Percentiles rank a stretch among this genome's conserved stretches.
Evolutionary conservation across 2,113 vertebrate genomes (phyloP).

Genomic region (Manacus vitellinus): DNA sequence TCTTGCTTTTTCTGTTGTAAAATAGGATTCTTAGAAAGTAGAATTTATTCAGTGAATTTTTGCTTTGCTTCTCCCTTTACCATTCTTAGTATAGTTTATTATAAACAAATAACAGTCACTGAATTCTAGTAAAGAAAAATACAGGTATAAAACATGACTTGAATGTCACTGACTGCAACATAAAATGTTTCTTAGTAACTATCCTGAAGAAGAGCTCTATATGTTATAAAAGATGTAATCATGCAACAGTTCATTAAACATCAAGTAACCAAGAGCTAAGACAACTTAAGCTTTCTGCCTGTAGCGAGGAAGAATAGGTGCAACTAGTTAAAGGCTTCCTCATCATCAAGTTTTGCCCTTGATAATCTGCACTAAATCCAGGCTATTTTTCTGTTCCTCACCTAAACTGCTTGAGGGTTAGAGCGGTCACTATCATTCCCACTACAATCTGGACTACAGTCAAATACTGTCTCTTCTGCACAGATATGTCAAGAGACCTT

Average conservation of each 20-base stretch:
- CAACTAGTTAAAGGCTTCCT: neutral
- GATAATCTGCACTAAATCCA: neutral
- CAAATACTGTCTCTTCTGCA: neutral
- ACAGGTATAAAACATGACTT: neutral
- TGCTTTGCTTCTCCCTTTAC: neutral
- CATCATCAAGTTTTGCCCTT: neutral
- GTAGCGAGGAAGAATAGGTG: accelerated
- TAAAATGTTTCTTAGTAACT: neutral
- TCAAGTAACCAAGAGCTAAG: neutral
- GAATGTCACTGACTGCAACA: neutral
- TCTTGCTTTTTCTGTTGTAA: neutral
- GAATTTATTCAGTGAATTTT: neutral
- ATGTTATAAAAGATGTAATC: neutral
- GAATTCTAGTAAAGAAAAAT: neutral
- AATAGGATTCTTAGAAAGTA: neutral
- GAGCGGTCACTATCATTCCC: neutral
- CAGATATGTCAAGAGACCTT: neutral
- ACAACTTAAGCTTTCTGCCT: neutral
- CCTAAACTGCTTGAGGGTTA: neutral
- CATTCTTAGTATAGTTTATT: neutral
- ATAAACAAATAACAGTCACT: neutral
- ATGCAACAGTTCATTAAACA: neutral
- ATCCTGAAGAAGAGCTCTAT: neutral
- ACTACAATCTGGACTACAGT: neutral
- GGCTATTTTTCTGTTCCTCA: neutral